phyloP scores from a whole-genome alignment of 2,113 vertebrate genomes.

The Procavia capensis region DNA sequence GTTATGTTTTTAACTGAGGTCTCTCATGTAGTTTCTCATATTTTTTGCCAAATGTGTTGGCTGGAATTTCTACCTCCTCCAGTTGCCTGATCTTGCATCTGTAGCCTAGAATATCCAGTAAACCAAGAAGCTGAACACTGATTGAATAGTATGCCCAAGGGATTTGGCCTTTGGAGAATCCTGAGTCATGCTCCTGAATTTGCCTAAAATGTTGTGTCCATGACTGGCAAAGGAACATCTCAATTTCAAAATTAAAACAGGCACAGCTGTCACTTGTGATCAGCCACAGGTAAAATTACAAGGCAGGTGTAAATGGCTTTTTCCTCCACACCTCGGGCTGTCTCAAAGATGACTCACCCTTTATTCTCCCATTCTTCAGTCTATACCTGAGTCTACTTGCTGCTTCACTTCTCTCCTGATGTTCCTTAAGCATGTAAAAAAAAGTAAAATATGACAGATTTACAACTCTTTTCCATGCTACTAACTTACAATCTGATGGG shows the following conservation, averaged over 20 bases:
- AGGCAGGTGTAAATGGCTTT: neutral
- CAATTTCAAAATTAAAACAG: slow-evolving; percentile 69
- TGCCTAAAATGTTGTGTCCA: slow-evolving; percentile 17
- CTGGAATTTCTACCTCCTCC: slow-evolving; percentile 40
- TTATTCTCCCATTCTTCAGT: neutral
- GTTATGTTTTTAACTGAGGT: slow-evolving; percentile 23
- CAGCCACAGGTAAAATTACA: slow-evolving; percentile 22
- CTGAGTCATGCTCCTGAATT: slow-evolving; percentile 67
- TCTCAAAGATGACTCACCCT: neutral
- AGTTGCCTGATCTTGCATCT: neutral
- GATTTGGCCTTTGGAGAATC: slow-evolving; percentile 18
- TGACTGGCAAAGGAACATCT: slow-evolving; percentile 58
- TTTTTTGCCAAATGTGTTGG: slow-evolving; percentile 46
- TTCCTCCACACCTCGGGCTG: neutral
- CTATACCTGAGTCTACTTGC: neutral
- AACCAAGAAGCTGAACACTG: neutral
- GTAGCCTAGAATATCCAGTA: neutral
- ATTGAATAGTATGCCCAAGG: neutral
- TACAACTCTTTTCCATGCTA: neutral
- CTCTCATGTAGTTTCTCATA: slow-evolving; percentile 7
- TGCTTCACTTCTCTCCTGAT: neutral
- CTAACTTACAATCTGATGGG: neutral
- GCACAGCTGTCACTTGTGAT: slow-evolving; percentile 55
- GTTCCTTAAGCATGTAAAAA: neutral
- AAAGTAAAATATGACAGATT: neutral